Evolutionary conservation across 2,113 vertebrate species (phyloP).

Genomic region (Australoheros scitulus): DNA sequence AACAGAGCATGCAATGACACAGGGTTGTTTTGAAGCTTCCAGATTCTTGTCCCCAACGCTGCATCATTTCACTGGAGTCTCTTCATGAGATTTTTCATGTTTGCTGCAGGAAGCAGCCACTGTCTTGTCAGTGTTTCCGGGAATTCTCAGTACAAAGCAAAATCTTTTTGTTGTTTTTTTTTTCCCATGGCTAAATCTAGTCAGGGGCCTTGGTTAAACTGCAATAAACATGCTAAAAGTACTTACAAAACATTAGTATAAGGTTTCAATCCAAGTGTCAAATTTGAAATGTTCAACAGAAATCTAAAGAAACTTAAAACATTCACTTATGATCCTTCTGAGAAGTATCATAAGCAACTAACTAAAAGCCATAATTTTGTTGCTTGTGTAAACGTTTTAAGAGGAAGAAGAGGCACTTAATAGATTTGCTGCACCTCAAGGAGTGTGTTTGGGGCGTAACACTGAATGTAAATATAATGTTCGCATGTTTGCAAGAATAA

Average conservation of each 20-base stretch:
- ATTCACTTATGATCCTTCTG: neutral
- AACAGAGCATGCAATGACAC: slow-evolving; percentile 35
- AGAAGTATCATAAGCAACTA: neutral
- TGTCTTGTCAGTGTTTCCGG: slow-evolving; percentile 3
- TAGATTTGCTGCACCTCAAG: neutral
- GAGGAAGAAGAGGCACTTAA: neutral
- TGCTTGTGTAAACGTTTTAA: neutral
- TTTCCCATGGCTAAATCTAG: neutral
- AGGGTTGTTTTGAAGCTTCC: slow-evolving; percentile 46
- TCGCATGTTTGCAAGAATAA: neutral
- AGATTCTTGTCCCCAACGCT: neutral
- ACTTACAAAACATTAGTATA: neutral
- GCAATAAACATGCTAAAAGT: neutral
- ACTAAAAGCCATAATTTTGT: neutral
- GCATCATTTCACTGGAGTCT: slow-evolving; percentile 20
- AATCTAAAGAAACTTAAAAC: neutral
- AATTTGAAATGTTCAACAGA: neutral
- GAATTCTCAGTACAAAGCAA: neutral
- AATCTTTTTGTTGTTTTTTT: neutral
- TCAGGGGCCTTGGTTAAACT: neutral
- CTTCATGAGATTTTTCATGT: slow-evolving; percentile 4
- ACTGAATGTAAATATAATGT: neutral
- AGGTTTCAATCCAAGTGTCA: neutral
- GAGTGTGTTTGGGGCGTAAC: neutral
- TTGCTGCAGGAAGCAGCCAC: slow-evolving; percentile 23